phyloP scores from a whole-genome alignment of 2,797 vertebrate genomes.

The Thamnophis elegans region DNA sequence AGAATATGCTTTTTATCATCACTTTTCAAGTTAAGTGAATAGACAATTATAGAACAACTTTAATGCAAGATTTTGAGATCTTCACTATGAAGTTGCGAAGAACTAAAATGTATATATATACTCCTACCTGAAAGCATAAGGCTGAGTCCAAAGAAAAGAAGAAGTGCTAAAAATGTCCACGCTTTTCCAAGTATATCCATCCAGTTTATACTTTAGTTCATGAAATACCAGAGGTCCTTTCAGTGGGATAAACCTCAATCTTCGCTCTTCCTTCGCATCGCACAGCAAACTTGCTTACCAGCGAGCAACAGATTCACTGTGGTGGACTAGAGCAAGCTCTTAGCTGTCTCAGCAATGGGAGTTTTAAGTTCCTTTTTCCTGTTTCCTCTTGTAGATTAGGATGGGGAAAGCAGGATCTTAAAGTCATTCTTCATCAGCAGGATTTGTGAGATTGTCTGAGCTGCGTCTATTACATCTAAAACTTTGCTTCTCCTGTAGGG shows the following conservation, averaged over 20 bases:
- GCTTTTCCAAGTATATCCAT: conserved; percentile 76
- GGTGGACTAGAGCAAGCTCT: conserved; percentile 69
- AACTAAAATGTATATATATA: conserved; percentile 26
- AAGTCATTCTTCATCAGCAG: conserved; percentile 76
- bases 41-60: neutral
- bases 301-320: conserved; percentile 57
- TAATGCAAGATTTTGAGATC: neutral
- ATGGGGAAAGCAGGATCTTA: conserved; percentile 84
- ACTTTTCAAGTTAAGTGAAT: neutral
- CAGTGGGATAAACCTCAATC: conserved; percentile 28
- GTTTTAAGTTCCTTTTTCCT: conserved; percentile 90
- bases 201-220: conserved; percentile 70
- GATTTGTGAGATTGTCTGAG: conserved; percentile 59
- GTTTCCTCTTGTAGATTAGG: conserved; percentile 88
- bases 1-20: neutral
- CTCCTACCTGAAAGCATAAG: conserved; percentile 75
- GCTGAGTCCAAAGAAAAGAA: conserved; percentile 71
- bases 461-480: conserved; percentile 65
- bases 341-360: conserved; percentile 82
- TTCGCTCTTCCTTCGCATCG: conserved; percentile 55
- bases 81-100: neutral
- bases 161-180: conserved; percentile 74
- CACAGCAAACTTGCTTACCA: conserved; percentile 62
- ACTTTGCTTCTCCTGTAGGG: conserved; percentile 57
- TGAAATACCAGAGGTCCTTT: conserved; percentile 63